Evolutionary conservation across 2,113 vertebrate species (phyloP).

Genomic region (Campylomormyrus numenius): DNA sequence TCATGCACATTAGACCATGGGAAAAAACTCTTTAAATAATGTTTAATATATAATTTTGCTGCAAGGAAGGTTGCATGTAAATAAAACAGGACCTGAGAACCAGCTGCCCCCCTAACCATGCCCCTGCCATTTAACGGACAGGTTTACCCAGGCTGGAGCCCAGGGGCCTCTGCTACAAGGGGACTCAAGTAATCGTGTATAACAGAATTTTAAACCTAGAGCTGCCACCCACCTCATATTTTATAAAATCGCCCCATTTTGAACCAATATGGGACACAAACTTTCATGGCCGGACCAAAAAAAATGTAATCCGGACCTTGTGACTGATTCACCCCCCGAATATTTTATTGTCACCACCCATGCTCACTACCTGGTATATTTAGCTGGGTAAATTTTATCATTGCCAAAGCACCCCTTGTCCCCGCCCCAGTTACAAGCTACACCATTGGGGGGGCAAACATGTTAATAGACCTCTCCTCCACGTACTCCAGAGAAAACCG

Average conservation of each 20-base stretch:
- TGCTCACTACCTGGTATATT: not conserved
- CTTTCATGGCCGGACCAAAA: not conserved
- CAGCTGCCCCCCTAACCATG: not conserved
- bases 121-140: not conserved
- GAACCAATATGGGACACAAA: not conserved
- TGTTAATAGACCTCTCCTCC: too few relatives aligned
- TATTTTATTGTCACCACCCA: not conserved
- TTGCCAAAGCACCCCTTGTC: not conserved
- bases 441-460: too few relatives aligned
- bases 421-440: too few relatives aligned
- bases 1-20: not conserved
- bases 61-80: not conserved
- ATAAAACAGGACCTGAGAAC: not conserved
- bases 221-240: not conserved
- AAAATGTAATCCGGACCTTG: not conserved
- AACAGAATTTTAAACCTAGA: not conserved
- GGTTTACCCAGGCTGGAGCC: not conserved
- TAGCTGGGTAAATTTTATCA: not conserved
- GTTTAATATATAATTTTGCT: not conserved
- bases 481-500: too few relatives aligned
- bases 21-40: not conserved
- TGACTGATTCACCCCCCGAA: not conserved
- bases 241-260: not conserved
- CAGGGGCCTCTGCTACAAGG: not conserved
- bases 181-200: not conserved